Conservation (phyloP, 2,888 invertebrate species). For the Sphecodes monilicornis region DNA sequence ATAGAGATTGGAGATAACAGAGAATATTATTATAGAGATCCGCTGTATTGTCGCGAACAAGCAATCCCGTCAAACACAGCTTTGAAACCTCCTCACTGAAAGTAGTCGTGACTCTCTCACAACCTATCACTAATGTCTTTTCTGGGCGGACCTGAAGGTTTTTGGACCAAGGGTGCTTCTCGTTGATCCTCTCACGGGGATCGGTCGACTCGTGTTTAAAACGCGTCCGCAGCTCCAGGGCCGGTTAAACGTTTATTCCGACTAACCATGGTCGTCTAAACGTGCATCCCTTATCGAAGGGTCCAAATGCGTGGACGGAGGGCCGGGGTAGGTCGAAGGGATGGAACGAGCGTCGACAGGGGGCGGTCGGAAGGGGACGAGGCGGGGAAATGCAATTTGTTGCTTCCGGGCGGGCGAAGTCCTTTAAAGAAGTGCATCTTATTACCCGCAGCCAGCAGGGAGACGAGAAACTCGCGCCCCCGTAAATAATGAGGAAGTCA, state of each 20-base stretch:
- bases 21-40: no score
- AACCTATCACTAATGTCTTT: neutral
- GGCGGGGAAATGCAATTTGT: conserved; percentile 68
- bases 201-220: conserved; percentile 28
- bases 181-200: neutral
- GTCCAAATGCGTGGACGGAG: neutral
- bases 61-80: no score
- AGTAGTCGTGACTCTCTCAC: neutral
- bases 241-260: conserved; percentile 67
- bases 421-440: conserved; percentile 74
- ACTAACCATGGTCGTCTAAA: conserved; percentile 58
- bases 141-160: neutral
- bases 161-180: neutral
- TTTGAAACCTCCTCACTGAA: no score
- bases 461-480: conserved; percentile 67
- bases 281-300: conserved; percentile 32
- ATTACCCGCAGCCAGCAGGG: conserved; percentile 62
- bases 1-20: no score
- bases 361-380: neutral
- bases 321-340: neutral
- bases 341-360: neutral
- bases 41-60: no score
- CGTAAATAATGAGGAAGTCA: conserved; percentile 70
- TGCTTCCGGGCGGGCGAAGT: conserved; percentile 65
- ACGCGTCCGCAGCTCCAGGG: conserved; percentile 45